These are phyloP conservation scores for Ferdinandea cuprea DNA, from an alignment of 2,888 invertebrate genomes.

Conservation along the genomic window DNA sequence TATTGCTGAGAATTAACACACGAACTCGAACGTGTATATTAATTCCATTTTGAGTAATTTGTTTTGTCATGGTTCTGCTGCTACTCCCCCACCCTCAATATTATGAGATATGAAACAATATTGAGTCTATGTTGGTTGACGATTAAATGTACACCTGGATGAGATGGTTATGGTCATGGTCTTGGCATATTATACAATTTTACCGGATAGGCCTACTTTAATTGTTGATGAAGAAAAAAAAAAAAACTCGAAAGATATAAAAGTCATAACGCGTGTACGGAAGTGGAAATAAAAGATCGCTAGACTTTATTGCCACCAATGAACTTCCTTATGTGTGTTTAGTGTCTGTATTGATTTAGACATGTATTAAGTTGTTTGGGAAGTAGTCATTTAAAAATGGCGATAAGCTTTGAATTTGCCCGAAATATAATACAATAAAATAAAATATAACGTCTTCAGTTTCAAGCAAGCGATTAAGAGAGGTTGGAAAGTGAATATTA, in stretches of 20 bases:
- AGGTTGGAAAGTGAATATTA: too few species aligned
- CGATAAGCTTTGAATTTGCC: too few species aligned
- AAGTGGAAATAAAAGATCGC: constrained; percentile 17
- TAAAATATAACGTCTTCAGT: too few species aligned
- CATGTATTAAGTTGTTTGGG: too few species aligned
- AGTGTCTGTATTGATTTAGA: background rate
- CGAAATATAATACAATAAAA: too few species aligned
- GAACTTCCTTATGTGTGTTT: constrained; percentile 12
- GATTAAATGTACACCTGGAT: constrained; percentile 63
- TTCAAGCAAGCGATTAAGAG: too few species aligned
- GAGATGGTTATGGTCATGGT: background rate
- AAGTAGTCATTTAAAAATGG: too few species aligned
- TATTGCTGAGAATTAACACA: constrained; percentile 60
- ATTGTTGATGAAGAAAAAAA: constrained; percentile 20
- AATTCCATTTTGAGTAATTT: constrained; percentile 50
- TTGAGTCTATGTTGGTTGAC: constrained; percentile 36
- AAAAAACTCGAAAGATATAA: background rate
- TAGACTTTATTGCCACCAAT: background rate
- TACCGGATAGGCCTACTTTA: constrained; percentile 41
- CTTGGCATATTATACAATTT: constrained; percentile 19
- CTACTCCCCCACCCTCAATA: constrained; percentile 30
- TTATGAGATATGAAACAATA: constrained; percentile 38
- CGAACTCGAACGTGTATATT: constrained; percentile 57
- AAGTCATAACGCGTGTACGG: constrained; percentile 21
- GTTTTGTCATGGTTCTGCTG: constrained; percentile 51